Evolutionary conservation across 2,113 vertebrate genomes (phyloP), one percentile per base, ranked within the genome.

Genomic region (Thamnophis sirtalis): DNA sequence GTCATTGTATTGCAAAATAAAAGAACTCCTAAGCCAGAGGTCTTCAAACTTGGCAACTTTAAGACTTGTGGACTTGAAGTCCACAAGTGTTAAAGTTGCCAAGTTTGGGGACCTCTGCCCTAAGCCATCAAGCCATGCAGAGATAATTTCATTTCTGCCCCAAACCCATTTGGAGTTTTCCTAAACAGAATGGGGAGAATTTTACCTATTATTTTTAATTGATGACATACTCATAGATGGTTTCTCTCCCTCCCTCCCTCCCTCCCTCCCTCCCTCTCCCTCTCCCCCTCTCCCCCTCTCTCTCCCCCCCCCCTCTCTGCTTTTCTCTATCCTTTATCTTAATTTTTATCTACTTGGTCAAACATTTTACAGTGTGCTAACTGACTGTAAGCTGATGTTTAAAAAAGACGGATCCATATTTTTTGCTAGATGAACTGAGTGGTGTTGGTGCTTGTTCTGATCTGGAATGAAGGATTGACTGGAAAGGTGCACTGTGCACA

Each of bases 271-370:
- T 13, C 4, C 11, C 28, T 63, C 11, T 28, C 26, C 10, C 58
- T 63, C 56, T 3, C 21, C 1, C 0, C 22, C 1, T 21, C 1
- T 1, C 9, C 1, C 58, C 1, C 60, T 2, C 56, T 3, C 21
- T 24, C 21, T 5, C 1, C 0, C 22, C 1, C 56, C 1, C 6
- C 9, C 1, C 58, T 4, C 60, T 2, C 60, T 13, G 10, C 11
- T 63, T 63, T 28, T 28, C 26, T 28, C 58, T 63, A 22, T 63
- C 24, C 28, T 6, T 21, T 56, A 22, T 56, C 55, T 54, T 24
- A 58, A 8, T 58, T 58, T 58, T 58, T 58, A 58, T 58, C 56
- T 58, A 58, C 21, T 58, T 24, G 56, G 22, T 8, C 21, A 58
- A 58, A 58, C 8, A 8, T 8, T 1, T 58, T 24, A 24, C 7